Evolutionary conservation across 2,888 invertebrate species (phyloP).

Genomic region (Teleiodes luculella): DNA sequence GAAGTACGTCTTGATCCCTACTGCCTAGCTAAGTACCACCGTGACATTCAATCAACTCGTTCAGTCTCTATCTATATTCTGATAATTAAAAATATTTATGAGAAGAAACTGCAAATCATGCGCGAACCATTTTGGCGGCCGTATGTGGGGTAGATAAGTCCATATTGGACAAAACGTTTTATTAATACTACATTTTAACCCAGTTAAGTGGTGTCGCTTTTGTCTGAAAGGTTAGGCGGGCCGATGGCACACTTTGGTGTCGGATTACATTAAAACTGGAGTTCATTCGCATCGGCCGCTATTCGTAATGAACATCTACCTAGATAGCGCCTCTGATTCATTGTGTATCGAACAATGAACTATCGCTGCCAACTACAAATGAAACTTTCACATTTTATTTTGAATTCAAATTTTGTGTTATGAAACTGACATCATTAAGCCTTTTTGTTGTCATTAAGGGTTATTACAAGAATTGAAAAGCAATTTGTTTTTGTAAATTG

Average conservation of each 20-base stretch:
- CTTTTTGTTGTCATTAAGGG: slow-evolving; percentile 4
- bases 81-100: neutral
- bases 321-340: slow-evolving; percentile 63
- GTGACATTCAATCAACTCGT: no score
- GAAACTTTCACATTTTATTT: slow-evolving; percentile 35
- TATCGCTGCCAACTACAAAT: slow-evolving; percentile 32
- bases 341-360: slow-evolving; percentile 53
- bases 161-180: neutral
- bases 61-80: no score
- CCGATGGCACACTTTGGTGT: slow-evolving; percentile 67
- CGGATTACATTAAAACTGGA: slow-evolving; percentile 68
- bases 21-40: no score
- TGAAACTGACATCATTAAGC: slow-evolving; percentile 12
- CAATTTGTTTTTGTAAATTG: slow-evolving; percentile 8
- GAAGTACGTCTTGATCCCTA: no score
- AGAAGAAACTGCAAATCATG: neutral
- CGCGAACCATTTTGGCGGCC: neutral
- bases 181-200: slow-evolving; percentile 28
- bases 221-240: slow-evolving; percentile 67
- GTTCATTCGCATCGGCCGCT: slow-evolving; percentile 72
- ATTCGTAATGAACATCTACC: slow-evolving; percentile 50
- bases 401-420: slow-evolving; percentile 11
- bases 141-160: neutral
- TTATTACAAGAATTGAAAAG: neutral
- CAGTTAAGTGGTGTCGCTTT: slow-evolving; percentile 48